phyloP scores from a whole-genome alignment of 2,797 vertebrate species.

The Phoebastria nigripes region DNA sequence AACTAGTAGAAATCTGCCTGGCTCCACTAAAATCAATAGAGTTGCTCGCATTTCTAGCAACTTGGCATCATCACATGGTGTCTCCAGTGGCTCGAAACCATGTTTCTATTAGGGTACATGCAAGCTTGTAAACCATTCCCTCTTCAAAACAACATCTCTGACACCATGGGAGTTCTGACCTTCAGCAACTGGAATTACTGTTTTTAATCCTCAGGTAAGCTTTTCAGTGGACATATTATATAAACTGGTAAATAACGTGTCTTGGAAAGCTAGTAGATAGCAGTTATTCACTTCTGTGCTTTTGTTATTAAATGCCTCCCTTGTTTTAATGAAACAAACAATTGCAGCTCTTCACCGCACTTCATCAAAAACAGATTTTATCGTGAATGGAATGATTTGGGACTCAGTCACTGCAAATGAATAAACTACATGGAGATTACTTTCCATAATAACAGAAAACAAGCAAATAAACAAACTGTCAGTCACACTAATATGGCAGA shows the following conservation, averaged over 20 bases:
- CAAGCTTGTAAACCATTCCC: not conserved
- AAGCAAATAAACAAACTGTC: constrained; percentile 32
- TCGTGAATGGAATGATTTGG: not conserved
- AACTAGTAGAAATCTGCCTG: not conserved
- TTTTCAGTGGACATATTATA: not conserved
- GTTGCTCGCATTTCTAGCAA: not conserved
- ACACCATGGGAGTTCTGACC: not conserved
- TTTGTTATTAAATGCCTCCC: not conserved
- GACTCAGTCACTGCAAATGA: constrained; percentile 22
- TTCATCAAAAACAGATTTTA: not conserved
- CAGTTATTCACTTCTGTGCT: too few relatives aligned
- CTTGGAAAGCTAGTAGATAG: not conserved
- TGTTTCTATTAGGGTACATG: not conserved
- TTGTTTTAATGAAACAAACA: constrained; percentile 18
- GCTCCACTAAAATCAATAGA: not conserved
- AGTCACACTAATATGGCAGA: not conserved
- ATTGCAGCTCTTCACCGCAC: not conserved
- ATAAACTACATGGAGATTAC: not conserved
- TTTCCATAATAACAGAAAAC: not conserved
- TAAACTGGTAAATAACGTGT: not conserved
- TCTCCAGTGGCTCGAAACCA: not conserved
- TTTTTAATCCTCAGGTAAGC: not conserved
- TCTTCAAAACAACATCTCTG: not conserved
- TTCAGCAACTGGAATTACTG: not conserved
- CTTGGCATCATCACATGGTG: rapidly evolving